Evolutionary conservation across 2,888 invertebrate species (phyloP), one percentile per base, ranked within the genome.

Genomic region (Macaria liturata): DNA sequence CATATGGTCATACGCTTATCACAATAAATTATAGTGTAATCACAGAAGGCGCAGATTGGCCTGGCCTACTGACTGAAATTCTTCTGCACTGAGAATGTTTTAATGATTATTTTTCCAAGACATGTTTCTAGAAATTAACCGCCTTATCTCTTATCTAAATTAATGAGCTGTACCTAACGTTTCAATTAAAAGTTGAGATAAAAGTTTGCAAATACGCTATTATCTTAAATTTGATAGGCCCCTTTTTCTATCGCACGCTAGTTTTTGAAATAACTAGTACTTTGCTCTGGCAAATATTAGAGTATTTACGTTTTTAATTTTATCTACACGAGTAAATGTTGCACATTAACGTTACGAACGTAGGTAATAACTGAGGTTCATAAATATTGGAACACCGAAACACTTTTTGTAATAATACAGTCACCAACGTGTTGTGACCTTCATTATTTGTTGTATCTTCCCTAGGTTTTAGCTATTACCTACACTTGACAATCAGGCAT

Each of bases 161-260:
- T 4, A 46, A 47, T 47, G 47, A 47, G 46, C 48, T 45, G 49
- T 42, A n/a, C 46, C 40, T 46, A 46, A 51, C 30, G 30, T 37
- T 47, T 51, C 40, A 52, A 58, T 55, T 60, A 57, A 47, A 47
- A 50, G 9, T 45, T 44, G 37, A 53, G 70, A 80, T 77, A 74
- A 72, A 54, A 60, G 50, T 55, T 65, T 55, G 65, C 66, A 69
- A 73, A 73, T 63, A 72, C 58, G 67, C 58, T 55, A 9, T 67
- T 72, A 74, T 74, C 72, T 61, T 34, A 48, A 67, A 69, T 68
- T 75, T 58, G 58, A 68, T 64, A 64, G 32, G 53, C 34, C 9
- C 34, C 7, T 4, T 32, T 47, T 47, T 47, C 9, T 20, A 43
- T 46, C 40, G 3, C 45, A 7, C 34, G 4, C 34, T 37, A 37